Conservation (phyloP, 2,797 vertebrate genomes). For the Syngnathus acus region DNA sequence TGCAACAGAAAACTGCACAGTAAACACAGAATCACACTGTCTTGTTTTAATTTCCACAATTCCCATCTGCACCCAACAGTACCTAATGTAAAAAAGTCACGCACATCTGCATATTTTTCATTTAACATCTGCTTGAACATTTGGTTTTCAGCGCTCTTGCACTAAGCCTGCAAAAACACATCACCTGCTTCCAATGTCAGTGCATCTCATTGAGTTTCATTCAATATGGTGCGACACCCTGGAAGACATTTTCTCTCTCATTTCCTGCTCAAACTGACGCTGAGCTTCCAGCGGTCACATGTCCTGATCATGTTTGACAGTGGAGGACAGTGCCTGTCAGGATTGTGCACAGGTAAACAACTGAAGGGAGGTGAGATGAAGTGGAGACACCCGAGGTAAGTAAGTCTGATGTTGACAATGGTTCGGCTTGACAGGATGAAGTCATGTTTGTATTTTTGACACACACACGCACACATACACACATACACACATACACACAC, state of each 20-base stretch:
- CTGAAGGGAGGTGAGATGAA: constrained; percentile 24
- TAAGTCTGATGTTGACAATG: constrained; percentile 44
- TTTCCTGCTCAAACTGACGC: constrained; percentile 55
- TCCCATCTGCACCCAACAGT: neutral
- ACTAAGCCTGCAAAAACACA: constrained; percentile 7
- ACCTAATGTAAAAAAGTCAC: too few relatives aligned
- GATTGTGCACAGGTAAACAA: constrained; percentile 48
- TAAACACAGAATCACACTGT: constrained; percentile 16
- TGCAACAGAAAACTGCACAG: neutral
- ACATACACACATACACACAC: too few relatives aligned
- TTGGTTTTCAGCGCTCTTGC: neutral
- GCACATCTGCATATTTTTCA: neutral
- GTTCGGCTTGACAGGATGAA: constrained; percentile 43
- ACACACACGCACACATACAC: neutral
- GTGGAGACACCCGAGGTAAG: constrained; percentile 46
- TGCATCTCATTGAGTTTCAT: constrained; percentile 53
- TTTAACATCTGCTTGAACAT: neutral
- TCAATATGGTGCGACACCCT: constrained; percentile 46
- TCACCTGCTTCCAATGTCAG: constrained; percentile 7
- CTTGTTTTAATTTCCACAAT: constrained; percentile 8
- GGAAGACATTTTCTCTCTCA: constrained; percentile 39
- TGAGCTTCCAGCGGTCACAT: constrained; percentile 38
- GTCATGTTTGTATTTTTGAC: constrained; percentile 40
- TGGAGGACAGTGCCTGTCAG: constrained; percentile 43
- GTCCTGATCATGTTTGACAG: constrained; percentile 65